Evolutionary conservation across 2,888 invertebrate species (phyloP).

Genomic region (Steinernema scapterisci): DNA sequence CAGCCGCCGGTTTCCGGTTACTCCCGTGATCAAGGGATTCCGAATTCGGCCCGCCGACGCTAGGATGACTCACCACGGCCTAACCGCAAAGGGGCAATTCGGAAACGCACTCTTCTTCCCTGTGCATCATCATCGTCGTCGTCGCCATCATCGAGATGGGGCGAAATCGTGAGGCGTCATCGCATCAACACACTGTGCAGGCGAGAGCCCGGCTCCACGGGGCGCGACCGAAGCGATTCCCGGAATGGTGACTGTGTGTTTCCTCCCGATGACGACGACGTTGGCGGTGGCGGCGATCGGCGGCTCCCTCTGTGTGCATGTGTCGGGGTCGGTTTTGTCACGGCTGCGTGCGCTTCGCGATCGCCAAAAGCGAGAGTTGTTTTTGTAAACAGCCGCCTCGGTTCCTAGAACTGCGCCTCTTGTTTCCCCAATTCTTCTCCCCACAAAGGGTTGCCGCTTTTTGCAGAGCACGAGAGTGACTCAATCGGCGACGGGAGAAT

Average conservation of each 20-base stretch:
- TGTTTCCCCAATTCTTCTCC: neutral
- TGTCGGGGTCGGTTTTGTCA: no score
- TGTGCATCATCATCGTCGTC: neutral
- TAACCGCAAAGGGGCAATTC: slow-evolving; percentile 7
- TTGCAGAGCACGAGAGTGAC: neutral
- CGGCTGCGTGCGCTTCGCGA: neutral
- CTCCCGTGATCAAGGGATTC: neutral
- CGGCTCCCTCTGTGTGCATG: neutral
- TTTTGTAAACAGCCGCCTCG: neutral
- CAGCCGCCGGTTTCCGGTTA: slow-evolving; percentile 6
- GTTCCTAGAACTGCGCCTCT: neutral
- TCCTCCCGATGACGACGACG: neutral
- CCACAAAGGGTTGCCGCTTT: neutral
- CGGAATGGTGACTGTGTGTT: slow-evolving; percentile 17
- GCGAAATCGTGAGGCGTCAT: neutral
- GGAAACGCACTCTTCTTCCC: neutral
- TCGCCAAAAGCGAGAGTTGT: slow-evolving; percentile 28
- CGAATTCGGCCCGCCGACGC: slow-evolving; percentile 6
- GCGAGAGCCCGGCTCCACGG: no score
- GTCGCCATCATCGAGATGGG: neutral
- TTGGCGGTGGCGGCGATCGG: neutral
- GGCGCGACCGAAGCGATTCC: neutral
- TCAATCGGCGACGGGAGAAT: slow-evolving; percentile 8
- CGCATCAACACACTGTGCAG: neutral
- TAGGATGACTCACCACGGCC: neutral